These are phyloP conservation scores for Therioaphis trifolii DNA, from an alignment of 2,888 invertebrate genomes.

Conservation along the genomic window DNA sequence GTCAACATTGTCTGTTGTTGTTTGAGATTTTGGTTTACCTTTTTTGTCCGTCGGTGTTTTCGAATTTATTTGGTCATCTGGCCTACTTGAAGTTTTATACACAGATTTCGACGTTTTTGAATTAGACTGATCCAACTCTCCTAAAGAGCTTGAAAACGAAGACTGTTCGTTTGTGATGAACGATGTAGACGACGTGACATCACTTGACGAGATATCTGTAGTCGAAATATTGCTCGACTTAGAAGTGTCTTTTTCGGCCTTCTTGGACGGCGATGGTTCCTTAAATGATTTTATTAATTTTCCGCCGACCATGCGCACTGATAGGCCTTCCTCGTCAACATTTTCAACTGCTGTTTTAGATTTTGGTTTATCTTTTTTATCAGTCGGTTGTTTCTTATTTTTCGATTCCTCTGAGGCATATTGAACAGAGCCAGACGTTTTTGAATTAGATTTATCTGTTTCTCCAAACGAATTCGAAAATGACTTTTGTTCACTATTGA, in stretches of 20 bases:
- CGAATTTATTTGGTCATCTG: neutral
- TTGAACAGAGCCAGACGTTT: neutral
- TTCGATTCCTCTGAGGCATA: neutral
- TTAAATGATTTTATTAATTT: constrained; percentile 58
- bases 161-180: neutral
- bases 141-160: neutral
- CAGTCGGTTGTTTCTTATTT: neutral
- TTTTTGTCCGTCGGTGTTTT: neutral
- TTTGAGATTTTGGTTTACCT: neutral
- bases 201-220: neutral
- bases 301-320: constrained; percentile 63
- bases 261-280: neutral
- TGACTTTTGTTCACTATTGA: too few relatives aligned
- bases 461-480: too few relatives aligned
- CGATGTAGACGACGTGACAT: neutral
- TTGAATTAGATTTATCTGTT: neutral
- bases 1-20: neutral
- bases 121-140: neutral
- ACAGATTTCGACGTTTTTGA: neutral
- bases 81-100: neutral
- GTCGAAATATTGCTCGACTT: neutral
- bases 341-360: neutral
- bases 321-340: constrained; percentile 29
- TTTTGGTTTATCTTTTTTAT: neutral
- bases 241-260: neutral